These are phyloP conservation scores for Syndactyla subalaris DNA, from an alignment of 2,797 vertebrate genomes.

Conservation along the genomic window DNA sequence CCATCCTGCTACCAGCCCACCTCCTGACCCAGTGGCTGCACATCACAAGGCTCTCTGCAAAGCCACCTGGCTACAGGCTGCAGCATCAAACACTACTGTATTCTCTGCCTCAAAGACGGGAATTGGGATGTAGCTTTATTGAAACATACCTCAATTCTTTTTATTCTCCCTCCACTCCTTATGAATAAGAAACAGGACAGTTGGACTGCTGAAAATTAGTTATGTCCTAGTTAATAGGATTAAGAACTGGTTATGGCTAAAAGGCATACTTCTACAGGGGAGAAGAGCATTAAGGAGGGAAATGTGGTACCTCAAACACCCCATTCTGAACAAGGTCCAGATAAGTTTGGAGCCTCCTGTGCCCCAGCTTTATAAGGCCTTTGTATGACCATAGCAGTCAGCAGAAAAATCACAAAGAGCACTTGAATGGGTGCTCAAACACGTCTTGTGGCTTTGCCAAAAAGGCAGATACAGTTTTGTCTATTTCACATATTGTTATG, in stretches of 20 bases:
- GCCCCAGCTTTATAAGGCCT: background rate
- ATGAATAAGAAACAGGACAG: background rate
- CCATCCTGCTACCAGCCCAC: background rate
- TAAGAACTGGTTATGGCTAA: background rate
- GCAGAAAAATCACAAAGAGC: background rate
- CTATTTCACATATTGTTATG: background rate
- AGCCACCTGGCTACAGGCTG: background rate
- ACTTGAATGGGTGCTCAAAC: background rate
- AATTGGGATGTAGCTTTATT: background rate
- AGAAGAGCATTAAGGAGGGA: background rate
- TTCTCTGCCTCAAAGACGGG: background rate
- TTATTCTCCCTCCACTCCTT: background rate
- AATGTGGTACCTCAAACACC: background rate
- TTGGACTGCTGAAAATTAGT: background rate
- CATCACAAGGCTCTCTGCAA: fast-evolving
- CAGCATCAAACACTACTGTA: fast-evolving
- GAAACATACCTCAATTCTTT: background rate
- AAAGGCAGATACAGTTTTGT: background rate
- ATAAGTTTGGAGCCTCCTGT: background rate
- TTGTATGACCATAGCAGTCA: background rate
- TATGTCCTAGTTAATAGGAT: background rate
- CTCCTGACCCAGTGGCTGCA: background rate
- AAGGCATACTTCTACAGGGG: background rate
- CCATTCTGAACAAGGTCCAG: background rate
- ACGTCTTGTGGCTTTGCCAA: background rate